Evolutionary conservation across 2,888 invertebrate genomes (phyloP), one percentile per base, ranked within the genome.

Genomic region (Lochmaea capreae): DNA sequence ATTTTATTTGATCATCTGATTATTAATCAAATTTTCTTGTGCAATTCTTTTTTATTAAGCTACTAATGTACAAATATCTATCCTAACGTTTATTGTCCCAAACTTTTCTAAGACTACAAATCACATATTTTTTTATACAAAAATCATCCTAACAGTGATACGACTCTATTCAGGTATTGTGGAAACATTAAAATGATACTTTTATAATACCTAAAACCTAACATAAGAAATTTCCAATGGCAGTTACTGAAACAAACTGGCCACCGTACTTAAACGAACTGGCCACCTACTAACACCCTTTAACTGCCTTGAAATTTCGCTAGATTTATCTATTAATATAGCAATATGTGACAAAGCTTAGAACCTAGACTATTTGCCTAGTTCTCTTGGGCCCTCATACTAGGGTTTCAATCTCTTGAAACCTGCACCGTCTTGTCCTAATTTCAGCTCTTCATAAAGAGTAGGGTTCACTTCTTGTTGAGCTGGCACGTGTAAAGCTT

Each of bases 391-490:
- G 59, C 72, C 83, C 83, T 84, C 85, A 85, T 86, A 88, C 88
- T 92, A 92, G 89, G 92, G 92, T 87, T 93, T 93, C 87, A 94
- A 90, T 86, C 94, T 90, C 88, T 94, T 94, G 89, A 94, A 94
- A 59, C 81, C 94, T 93, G 78, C 93, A 93, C 94, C 94, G 84
- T 94, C 94, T 85, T 93, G 93, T 76, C 92, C 92, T 82, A 95
- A 90, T 89, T 94, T 94, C 85, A 95, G 89, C 87, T 95, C 94
- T 88, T 94, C 94, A 87, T 94, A 95, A 77, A 94, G 88, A 76
- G 94, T 92, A 68, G 94, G 94, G 84, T 93, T 93, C 39, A 93
- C 93, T 88, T 94, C 94, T 66, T 84, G 84, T 54, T 82, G 82
- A 16, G 87, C 83, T 6, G 89, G 89, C 57, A 89, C 90, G 82